These are phyloP conservation scores for Electrona antarctica DNA, from an alignment of 2,113 vertebrate species.

Conservation along the genomic window DNA sequence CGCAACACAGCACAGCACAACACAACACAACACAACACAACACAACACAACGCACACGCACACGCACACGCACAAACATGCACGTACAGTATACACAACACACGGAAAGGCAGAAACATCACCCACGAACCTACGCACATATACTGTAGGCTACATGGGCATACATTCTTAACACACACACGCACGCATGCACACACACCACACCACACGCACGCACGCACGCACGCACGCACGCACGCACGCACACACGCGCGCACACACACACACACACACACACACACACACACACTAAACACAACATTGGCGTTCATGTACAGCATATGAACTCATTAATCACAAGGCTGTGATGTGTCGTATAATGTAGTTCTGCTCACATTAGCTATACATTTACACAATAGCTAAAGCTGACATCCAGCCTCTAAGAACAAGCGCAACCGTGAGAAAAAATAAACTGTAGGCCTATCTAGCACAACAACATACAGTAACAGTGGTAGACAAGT, in stretches of 20 bases:
- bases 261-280: too few relatives aligned
- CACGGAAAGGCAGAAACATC: too few relatives aligned
- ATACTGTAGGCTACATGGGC: too few relatives aligned
- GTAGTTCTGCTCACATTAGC: too few relatives aligned
- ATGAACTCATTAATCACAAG: constrained; percentile 69
- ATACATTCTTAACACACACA: constrained; percentile 2
- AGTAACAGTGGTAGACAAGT: too few relatives aligned
- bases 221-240: constrained; percentile 23
- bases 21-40: constrained; percentile 16
- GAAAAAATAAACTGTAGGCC: too few relatives aligned
- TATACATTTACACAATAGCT: too few relatives aligned
- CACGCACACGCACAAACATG: background rate
- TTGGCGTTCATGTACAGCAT: constrained; percentile 18
- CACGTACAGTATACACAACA: too few relatives aligned
- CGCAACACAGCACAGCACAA: constrained; percentile 48
- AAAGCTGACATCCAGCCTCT: too few relatives aligned
- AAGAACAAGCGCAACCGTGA: too few relatives aligned
- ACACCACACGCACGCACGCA: constrained; percentile 16
- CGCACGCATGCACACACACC: constrained; percentile 8
- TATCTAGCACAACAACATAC: too few relatives aligned
- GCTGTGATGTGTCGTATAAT: constrained; percentile 46
- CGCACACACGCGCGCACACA: constrained; percentile 2
- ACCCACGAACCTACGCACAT: background rate
- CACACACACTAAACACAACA: constrained; percentile 55
- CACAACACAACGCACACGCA: constrained; percentile 20